A percentile compares a stretch with the other conserved stretches of the same genome.
Evolutionary conservation across 2,113 vertebrate genomes (phyloP).

Genomic region (Trichechus manatus): DNA sequence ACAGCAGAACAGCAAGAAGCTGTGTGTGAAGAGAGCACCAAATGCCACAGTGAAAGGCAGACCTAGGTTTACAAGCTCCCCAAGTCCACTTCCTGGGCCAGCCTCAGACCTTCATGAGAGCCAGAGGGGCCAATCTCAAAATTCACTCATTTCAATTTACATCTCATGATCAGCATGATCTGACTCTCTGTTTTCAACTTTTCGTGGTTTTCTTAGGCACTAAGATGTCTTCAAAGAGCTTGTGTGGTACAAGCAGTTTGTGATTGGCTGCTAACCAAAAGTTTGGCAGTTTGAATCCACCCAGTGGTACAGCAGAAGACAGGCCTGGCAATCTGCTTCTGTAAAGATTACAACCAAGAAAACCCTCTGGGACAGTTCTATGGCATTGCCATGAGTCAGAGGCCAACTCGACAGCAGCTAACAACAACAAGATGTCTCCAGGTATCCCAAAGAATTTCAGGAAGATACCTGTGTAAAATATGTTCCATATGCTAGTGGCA

Average conservation of each 20-base stretch:
- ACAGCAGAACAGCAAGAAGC: slow-evolving; percentile 54
- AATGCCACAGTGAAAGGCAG: neutral
- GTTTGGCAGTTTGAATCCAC: no score
- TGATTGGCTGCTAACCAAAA: no score
- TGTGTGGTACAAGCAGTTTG: no score
- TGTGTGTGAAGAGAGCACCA: neutral
- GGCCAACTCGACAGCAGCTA: no score
- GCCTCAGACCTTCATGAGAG: neutral
- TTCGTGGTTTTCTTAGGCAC: neutral
- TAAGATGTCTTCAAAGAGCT: no score
- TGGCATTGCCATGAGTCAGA: no score
- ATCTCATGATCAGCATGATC: neutral
- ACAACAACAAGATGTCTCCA: neutral
- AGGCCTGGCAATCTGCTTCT: no score
- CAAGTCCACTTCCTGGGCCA: neutral
- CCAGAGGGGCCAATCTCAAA: neutral
- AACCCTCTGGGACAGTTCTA: no score
- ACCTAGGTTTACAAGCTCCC: neutral
- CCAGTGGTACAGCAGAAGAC: no score
- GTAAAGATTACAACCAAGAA: no score
- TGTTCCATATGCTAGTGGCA: neutral
- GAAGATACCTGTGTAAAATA: neutral
- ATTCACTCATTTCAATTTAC: neutral
- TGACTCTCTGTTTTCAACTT: neutral
- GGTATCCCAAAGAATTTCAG: neutral